Conservation (phyloP, 92 coral and sea anemone genomes). For the Porites rus region DNA sequence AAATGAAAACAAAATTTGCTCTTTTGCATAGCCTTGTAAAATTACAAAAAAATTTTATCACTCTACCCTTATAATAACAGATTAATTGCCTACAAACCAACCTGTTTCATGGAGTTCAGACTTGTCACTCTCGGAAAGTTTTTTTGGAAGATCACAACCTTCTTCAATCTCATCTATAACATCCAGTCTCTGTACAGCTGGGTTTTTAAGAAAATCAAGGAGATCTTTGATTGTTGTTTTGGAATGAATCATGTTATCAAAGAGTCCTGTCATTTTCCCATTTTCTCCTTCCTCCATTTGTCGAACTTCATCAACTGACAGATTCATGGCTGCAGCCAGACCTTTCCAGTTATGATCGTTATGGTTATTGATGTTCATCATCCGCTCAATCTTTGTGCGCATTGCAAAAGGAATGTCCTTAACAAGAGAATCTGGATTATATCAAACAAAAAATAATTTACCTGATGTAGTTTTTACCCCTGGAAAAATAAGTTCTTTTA, state of each 20-base stretch:
- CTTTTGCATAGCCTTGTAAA: no score
- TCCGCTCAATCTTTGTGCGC: conserved; percentile 50
- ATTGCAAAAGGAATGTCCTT: conserved; percentile 71
- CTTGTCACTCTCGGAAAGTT: neutral
- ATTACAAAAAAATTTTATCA: no score
- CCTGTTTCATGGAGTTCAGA: conserved; percentile 15
- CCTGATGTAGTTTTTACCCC: neutral
- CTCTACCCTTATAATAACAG: no score
- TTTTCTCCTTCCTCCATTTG: conserved; percentile 22
- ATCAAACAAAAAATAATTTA: neutral
- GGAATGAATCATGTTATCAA: conserved; percentile 66
- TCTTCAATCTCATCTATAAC: conserved; percentile 21
- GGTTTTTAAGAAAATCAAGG: conserved; percentile 28
- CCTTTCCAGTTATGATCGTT: conserved; percentile 75
- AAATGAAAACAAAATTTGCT: neutral
- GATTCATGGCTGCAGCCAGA: conserved; percentile 69
- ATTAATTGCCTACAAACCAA: neutral
- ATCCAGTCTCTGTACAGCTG: conserved; percentile 34
- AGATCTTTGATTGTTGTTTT: conserved; percentile 54
- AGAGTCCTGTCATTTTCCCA: conserved; percentile 76
- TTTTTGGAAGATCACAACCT: neutral
- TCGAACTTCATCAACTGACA: conserved; percentile 56
- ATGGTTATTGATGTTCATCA: conserved; percentile 24
- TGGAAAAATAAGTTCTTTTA: neutral
- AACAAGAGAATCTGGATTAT: conserved; percentile 58